These are phyloP conservation scores for Aphidius gifuensis DNA, from an alignment of 1,140 invertebrate species.

Conservation along the genomic window DNA sequence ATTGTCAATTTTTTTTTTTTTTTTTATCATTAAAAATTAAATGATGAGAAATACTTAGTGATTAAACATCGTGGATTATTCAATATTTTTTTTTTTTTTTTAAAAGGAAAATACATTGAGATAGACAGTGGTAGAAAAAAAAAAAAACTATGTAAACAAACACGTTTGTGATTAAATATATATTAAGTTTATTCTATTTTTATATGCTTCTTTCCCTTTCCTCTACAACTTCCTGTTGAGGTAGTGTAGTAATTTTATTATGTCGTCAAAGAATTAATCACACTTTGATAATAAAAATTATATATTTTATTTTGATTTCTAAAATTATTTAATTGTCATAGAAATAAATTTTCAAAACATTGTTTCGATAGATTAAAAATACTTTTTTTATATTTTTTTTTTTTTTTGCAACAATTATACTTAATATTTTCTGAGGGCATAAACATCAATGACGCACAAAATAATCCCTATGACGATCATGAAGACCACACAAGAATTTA, in stretches of 20 bases:
- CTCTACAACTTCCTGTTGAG: too few relatives aligned
- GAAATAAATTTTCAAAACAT: not conserved
- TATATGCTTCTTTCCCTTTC: too few relatives aligned
- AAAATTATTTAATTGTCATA: not conserved
- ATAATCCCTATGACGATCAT: conserved; percentile 12
- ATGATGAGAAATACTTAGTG: too few relatives aligned
- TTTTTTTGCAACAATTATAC: not conserved
- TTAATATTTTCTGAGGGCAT: not conserved
- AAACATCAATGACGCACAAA: conserved; percentile 1
- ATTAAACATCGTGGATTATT: too few relatives aligned
- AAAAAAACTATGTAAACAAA: not conserved
- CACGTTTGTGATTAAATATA: too few relatives aligned
- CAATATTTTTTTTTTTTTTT: too few relatives aligned
- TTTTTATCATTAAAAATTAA: too few relatives aligned
- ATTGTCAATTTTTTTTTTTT: too few relatives aligned
- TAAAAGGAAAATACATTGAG: too few relatives aligned
- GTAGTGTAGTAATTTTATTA: too few relatives aligned
- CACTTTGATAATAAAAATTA: not conserved
- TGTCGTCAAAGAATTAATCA: not conserved
- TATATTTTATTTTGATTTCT: not conserved
- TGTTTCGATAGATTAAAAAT: not conserved
- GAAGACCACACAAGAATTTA: conserved; percentile 1
- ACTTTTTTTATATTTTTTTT: not conserved
- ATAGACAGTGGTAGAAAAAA: not conserved
- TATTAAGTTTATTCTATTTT: too few relatives aligned